These are phyloP conservation scores for Ceryle rudis DNA, from an alignment of 2,797 vertebrate species.

Conservation along the genomic window DNA sequence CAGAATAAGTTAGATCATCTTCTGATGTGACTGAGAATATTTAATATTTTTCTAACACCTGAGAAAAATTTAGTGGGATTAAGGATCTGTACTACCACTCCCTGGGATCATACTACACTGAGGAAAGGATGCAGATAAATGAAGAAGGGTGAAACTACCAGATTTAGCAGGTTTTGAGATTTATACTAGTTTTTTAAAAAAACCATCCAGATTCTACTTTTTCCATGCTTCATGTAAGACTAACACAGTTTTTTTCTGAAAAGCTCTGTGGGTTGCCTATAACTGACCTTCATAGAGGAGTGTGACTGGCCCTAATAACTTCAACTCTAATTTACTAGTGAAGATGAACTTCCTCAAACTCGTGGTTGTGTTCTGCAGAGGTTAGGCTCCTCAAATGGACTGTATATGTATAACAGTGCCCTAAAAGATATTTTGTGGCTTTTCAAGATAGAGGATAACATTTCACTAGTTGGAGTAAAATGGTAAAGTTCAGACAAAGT, in stretches of 20 bases:
- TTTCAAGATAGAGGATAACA: neutral
- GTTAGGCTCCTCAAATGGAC: neutral
- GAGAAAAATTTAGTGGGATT: neutral
- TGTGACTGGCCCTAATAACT: neutral
- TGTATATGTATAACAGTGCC: neutral
- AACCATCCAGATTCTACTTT: neutral
- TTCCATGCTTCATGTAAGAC: neutral
- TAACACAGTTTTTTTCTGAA: neutral
- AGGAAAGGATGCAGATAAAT: neutral
- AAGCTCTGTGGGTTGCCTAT: neutral
- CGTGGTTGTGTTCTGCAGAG: neutral
- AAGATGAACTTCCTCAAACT: neutral
- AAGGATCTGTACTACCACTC: neutral
- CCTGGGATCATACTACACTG: neutral
- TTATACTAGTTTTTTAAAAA: neutral
- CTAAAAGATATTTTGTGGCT: neutral
- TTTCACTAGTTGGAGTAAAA: neutral
- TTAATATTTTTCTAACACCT: neutral
- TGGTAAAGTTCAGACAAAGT: neutral
- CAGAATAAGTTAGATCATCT: neutral
- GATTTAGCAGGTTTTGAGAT: neutral
- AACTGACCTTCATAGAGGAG: neutral
- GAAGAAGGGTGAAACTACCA: neutral
- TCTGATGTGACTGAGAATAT: neutral
- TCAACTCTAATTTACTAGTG: neutral